Base-by-base conservation (phyloP, 2,888 invertebrate species). In the Hyppa rectilinea region DNA sequence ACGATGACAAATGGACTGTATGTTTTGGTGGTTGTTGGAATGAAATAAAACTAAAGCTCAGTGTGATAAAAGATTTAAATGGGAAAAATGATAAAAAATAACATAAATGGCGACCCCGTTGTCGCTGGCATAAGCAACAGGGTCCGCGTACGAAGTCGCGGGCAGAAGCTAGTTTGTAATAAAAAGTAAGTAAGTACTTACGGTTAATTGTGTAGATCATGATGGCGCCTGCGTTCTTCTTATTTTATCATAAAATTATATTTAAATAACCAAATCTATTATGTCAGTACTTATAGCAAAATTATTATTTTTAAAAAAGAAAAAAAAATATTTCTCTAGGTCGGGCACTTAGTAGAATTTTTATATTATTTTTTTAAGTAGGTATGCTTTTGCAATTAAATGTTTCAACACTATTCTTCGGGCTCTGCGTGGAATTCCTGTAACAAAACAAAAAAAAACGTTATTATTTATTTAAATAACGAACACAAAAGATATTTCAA, bases 201-300 rank as follows among this genome's bases (percentile, higher is more conserved):
- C 85, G 82, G 40, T 85, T 80, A 12, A 79, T 50, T 10, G 78
- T 56, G 66, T 60, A 74, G 68, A 82, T 71, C 84, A 80, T 85
- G 62, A 36, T 68, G 67, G 26, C 26, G 23, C 9, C 23, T 38
- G n/a, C 29, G 47, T 59, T 63, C 23, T 70, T 68, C 43, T 71
- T 23, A 55, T 40, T 36, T 47, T 69, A 31, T 5, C 20, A 26
- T 29, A 12, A 52, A 36, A 63, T 58, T 63, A 31, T 31, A 36
- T 34, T 36, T 36, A 34, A 38, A 23, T 29, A n/a, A 52, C 26
- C 17, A 50, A 50, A 49, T 26, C 5, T 49, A 14, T 45, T n/a
- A 49, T 2, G 12, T 47, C n/a, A n/a, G n/a, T n/a, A n/a, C n/a
- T n/a, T n/a, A 45, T 1, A 40, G 6, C 0, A 20, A 26, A 17